Percentiles rank a stretch among this genome's conserved stretches.
Evolutionary conservation across 37 sponge, comb jelly and placozoan genomes (phyloP).

Genomic region (Oopsacas minuta): DNA sequence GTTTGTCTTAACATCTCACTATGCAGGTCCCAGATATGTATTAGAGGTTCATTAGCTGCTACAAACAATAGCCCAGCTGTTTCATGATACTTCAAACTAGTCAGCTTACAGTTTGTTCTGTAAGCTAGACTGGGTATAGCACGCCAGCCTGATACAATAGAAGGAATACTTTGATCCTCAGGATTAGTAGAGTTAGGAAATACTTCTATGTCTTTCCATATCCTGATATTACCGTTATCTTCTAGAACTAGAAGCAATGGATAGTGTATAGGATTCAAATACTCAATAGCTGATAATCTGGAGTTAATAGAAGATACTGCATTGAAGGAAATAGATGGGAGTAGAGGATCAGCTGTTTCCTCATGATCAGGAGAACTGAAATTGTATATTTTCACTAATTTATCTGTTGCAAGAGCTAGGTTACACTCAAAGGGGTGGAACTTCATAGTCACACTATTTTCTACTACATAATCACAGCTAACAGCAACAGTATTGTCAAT

Average conservation of each 20-base stretch:
- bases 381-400: not conserved
- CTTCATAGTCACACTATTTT: not conserved
- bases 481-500: not conserved
- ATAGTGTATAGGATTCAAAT: not conserved
- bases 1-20: slow-evolving; percentile 58
- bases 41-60: slow-evolving; percentile 59
- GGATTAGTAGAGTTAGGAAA: not conserved
- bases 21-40: slow-evolving; percentile 84
- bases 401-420: not conserved
- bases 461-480: not conserved
- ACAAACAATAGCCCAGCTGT: slow-evolving; percentile 60
- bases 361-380: not conserved
- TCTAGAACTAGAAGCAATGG: not conserved
- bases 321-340: not conserved
- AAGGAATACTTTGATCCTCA: not conserved
- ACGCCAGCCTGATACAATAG: not conserved
- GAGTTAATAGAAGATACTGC: not conserved
- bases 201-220: not conserved
- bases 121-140: not conserved
- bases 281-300: not conserved
- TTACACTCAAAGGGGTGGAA: not conserved
- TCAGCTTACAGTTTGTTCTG: not conserved
- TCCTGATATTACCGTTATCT: not conserved
- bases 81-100: slow-evolving; percentile 61
- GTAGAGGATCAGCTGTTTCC: not conserved